phyloP scores from a whole-genome alignment of 2,797 vertebrate genomes.

The Poecilia picta region DNA sequence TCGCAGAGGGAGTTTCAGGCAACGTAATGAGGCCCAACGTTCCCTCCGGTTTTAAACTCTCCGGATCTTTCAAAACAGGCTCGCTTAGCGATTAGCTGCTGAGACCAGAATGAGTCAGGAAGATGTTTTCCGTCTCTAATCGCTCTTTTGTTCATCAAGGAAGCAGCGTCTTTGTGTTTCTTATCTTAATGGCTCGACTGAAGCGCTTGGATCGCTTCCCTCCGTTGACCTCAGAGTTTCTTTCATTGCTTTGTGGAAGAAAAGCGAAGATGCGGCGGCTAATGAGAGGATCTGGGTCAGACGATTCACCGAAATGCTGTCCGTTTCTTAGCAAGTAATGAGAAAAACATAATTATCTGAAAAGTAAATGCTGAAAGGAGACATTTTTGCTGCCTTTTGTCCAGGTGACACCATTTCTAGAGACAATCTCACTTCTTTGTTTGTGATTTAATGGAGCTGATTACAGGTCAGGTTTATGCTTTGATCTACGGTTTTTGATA shows the following conservation, averaged over 20 bases:
- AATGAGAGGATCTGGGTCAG: background rate
- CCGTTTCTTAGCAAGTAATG: background rate
- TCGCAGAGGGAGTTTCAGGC: slow-evolving; percentile 23
- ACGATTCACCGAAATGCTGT: background rate
- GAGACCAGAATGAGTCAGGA: background rate
- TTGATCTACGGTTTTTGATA: background rate
- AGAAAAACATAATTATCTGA: background rate
- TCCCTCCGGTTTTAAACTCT: slow-evolving; percentile 15
- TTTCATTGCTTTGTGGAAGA: background rate
- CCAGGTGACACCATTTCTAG: background rate
- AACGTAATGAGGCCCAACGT: slow-evolving; percentile 19
- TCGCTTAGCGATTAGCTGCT: slow-evolving; percentile 3
- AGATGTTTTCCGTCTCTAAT: background rate
- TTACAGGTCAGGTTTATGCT: background rate
- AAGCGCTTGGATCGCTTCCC: background rate
- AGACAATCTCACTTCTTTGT: background rate
- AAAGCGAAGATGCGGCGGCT: background rate
- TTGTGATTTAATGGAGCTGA: background rate
- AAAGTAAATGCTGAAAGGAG: background rate
- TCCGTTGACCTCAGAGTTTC: slow-evolving; percentile 1
- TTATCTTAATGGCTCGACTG: background rate
- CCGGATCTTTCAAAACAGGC: slow-evolving; percentile 10
- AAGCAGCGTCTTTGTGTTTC: background rate
- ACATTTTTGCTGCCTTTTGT: background rate
- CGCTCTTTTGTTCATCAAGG: background rate